Evolutionary conservation across 37 sponge, comb jelly and placozoan genomes (phyloP).

Genomic region (Agelas oroides): DNA sequence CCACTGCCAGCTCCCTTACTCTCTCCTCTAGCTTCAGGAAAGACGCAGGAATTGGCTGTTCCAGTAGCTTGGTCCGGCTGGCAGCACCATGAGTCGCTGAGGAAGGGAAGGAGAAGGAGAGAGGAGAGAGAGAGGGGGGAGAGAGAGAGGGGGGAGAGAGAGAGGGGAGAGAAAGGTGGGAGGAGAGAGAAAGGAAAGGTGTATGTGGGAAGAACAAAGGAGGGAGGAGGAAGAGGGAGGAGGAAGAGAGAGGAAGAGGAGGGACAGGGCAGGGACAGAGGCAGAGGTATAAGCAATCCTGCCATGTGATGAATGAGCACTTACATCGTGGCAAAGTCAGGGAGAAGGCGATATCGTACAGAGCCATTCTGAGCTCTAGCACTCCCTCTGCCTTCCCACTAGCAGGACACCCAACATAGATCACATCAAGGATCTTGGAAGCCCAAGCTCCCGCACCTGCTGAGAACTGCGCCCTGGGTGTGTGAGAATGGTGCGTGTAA

Average conservation of each 20-base stretch:
- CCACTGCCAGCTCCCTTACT: constrained; percentile 56
- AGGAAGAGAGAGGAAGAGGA: too few relatives aligned
- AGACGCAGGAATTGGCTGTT: constrained; percentile 84
- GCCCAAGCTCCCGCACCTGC: constrained; percentile 75
- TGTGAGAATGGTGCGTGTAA: not conserved
- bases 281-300: too few relatives aligned
- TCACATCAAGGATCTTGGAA: constrained; percentile 79
- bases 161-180: not conserved
- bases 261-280: too few relatives aligned
- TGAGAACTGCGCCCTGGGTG: constrained; percentile 35
- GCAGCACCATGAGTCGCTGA: constrained; percentile 22
- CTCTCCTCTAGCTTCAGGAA: constrained; percentile 80
- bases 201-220: too few relatives aligned
- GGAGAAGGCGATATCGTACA: constrained; percentile 82
- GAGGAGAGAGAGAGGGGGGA: not conserved
- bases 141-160: not conserved
- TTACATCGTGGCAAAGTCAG: constrained; percentile 65
- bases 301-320: not conserved
- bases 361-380: constrained; percentile 63
- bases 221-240: too few relatives aligned
- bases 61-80: constrained; percentile 69
- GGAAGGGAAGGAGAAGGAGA: not conserved
- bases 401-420: constrained; percentile 77
- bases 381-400: constrained; percentile 71
- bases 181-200: not conserved